Base-by-base conservation (phyloP, 2,888 invertebrate genomes). In the Latheticus oryzae region DNA sequence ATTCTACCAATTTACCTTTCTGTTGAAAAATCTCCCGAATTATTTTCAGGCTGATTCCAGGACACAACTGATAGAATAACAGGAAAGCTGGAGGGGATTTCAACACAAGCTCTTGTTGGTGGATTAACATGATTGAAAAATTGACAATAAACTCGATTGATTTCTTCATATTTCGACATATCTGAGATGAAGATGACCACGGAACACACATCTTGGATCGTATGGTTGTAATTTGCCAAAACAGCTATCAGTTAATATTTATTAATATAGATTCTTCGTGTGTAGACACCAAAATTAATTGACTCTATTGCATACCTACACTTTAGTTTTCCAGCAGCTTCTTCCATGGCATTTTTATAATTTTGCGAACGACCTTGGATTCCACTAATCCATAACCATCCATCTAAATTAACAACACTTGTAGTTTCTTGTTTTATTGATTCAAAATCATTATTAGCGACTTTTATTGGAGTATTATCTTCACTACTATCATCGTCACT, bases 301-400 rank as follows among this genome's bases (percentile, higher is more conserved):
- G n/a, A n/a, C n/a, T n/a, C n/a, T n/a, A 63, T 63, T 70, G 75
- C 78, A 78, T 87, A 87, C 87, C 87, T 87, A 89, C 89, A 88
- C 83, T 87, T 87, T 82, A 93, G 84, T 83, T 87, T 88, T 67
- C 85, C 83, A 81, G 93, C 81, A 37, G 91, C 91, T 67, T 85
- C 83, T 63, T 83, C 82, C 72, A 90, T 87, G 8, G 91, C 89
- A 60, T 83, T 78, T 53, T 82, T 82, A 5, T 87, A 83, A 72
- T 87, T 86, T 7, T 80, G 73, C 45, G 87, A 85, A 69, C 85
- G 84, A 12, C 93, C 92, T 60, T 88, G 86, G 53, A 93, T 84
- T 23, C 91, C 91, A 11, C 91, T 89, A 47, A 93, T 85, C 85
- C 91, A 93, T 76, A 88, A 85, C 93, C 93, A 94, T 32, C 93